Evolutionary conservation across 1,140 invertebrate genomes (phyloP).

Genomic region (Plectrocnemia conspersa): DNA sequence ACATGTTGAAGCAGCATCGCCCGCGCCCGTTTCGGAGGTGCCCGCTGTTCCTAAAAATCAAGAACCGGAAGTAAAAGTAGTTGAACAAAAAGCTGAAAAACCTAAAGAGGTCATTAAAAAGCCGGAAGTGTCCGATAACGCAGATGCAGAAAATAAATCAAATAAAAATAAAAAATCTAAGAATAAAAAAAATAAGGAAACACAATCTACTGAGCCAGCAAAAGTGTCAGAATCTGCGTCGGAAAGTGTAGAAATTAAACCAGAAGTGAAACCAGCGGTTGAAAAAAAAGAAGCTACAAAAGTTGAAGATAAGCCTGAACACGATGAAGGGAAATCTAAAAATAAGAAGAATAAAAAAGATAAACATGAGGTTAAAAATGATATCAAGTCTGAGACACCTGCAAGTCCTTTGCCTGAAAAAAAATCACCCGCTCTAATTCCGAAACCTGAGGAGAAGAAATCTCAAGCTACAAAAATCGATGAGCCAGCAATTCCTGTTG

Average conservation of each 20-base stretch:
- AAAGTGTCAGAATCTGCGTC: too few species aligned
- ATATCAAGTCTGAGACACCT: background rate
- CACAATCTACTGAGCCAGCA: background rate
- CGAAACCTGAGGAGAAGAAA: slow-evolving; percentile 25
- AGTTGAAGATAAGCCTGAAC: slow-evolving; percentile 8
- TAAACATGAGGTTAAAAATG: slow-evolving; percentile 8
- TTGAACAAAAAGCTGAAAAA: background rate
- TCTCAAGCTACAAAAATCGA: slow-evolving; percentile 9
- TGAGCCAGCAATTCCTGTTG: background rate
- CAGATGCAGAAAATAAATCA: background rate
- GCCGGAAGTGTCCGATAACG: background rate
- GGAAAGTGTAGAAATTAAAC: slow-evolving; percentile 2
- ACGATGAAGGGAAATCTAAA: slow-evolving; percentile 12
- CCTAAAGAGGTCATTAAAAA: slow-evolving; percentile 10
- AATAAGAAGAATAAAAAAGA: slow-evolving; percentile 6
- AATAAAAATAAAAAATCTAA: slow-evolving; percentile 29
- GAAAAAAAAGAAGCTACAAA: too few species aligned
- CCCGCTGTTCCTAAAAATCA: too few species aligned
- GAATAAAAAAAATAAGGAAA: slow-evolving; percentile 21
- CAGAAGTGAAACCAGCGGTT: slow-evolving; percentile 5
- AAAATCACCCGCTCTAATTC: slow-evolving; percentile 15
- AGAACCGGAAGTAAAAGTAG: slow-evolving; percentile 9
- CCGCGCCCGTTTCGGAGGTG: background rate
- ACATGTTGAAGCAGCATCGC: background rate
- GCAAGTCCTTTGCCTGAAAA: background rate